Evolutionary conservation across 2,888 invertebrate species (phyloP).

Genomic region (Malthinus flaveolus): DNA sequence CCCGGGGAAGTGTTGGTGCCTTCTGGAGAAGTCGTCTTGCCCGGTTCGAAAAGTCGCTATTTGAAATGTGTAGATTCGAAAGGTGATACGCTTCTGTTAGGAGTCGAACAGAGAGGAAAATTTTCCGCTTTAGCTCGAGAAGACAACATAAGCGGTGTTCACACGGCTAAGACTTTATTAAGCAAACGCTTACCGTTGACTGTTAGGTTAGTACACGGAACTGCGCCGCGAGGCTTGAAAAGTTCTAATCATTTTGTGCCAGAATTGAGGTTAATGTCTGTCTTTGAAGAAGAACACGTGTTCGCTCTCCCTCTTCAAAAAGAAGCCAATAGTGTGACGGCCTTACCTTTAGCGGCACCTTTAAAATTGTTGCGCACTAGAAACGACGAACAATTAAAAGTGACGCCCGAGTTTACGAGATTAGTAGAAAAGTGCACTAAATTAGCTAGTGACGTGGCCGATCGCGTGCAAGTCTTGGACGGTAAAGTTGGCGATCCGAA

Average conservation of each 20-base stretch:
- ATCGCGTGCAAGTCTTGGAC: conserved; percentile 79
- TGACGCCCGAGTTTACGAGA: conserved; percentile 66
- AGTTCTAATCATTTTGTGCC: conserved; percentile 82
- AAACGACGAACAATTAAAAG: conserved; percentile 79
- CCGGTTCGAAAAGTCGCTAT: conserved; percentile 74
- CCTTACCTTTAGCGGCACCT: conserved; percentile 83
- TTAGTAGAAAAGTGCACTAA: conserved; percentile 78
- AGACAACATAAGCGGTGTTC: conserved; percentile 93
- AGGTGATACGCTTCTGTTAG: conserved; percentile 81
- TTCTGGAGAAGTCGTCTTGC: conserved; percentile 69
- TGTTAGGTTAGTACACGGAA: conserved; percentile 89
- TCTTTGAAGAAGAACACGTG: conserved; percentile 84
- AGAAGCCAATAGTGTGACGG: conserved; percentile 75
- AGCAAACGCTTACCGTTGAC: conserved; percentile 90
- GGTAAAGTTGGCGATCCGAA: conserved; percentile 73
- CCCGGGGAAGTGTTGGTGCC: conserved; percentile 84
- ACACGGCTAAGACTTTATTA: conserved; percentile 85
- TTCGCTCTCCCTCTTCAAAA: conserved; percentile 83
- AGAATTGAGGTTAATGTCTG: conserved; percentile 79
- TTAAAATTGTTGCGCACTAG: conserved; percentile 81
- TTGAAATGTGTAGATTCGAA: conserved; percentile 84
- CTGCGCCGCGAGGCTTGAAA: conserved; percentile 81
- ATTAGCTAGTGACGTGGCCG: conserved; percentile 74
- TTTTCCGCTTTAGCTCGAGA: conserved; percentile 92
- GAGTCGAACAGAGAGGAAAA: conserved; percentile 85